Evolutionary conservation across 2,113 vertebrate species (phyloP).

Genomic region (Hystrix cristata): DNA sequence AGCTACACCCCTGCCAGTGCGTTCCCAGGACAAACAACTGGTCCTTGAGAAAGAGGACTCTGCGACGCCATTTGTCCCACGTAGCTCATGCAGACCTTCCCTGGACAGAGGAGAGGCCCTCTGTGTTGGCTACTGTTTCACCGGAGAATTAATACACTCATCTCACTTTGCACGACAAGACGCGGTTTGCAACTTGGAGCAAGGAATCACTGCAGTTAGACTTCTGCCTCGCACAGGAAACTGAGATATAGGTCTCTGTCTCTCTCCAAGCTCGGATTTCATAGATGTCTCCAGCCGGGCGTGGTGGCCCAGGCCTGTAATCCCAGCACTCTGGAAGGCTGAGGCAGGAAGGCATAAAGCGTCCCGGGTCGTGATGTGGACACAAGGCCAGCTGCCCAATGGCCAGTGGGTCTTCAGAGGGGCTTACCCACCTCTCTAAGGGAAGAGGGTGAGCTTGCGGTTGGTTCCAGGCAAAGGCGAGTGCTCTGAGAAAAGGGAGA

Average conservation of each 20-base stretch:
- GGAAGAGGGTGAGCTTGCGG: neutral
- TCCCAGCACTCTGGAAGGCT: neutral
- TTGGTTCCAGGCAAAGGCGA: neutral
- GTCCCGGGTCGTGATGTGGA: neutral
- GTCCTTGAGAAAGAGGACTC: neutral
- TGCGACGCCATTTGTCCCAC: neutral
- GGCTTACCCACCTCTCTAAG: neutral
- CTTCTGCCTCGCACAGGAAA: neutral
- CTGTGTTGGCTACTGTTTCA: constrained; percentile 18
- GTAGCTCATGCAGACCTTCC: neutral
- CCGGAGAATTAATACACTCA: neutral
- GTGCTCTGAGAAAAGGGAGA: neutral
- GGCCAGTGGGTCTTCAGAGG: neutral
- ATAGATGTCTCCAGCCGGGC: neutral
- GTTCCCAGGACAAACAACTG: neutral
- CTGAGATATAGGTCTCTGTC: neutral
- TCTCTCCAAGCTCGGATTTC: neutral
- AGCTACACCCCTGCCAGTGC: neutral
- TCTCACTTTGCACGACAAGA: neutral
- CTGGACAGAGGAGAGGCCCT: neutral
- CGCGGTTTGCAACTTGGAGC: neutral
- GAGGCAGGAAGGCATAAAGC: neutral
- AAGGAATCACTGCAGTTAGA: neutral
- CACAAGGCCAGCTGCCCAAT: neutral
- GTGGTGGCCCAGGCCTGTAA: neutral